Conservation (phyloP, 2,888 invertebrate species). For the Eupithecia centaureata region DNA sequence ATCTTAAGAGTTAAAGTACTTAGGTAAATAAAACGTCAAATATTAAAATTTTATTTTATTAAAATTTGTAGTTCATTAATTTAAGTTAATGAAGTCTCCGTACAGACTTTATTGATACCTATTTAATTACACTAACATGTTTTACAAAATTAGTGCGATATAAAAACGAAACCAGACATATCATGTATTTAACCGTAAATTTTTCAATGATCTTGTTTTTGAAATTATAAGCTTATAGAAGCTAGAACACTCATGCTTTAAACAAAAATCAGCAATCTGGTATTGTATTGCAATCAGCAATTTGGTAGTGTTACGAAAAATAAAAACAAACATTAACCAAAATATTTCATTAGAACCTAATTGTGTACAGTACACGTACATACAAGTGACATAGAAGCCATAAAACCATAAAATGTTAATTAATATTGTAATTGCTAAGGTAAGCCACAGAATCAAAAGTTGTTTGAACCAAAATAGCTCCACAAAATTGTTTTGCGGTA, state of each 20-base stretch:
- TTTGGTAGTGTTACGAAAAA: neutral
- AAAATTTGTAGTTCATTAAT: slow-evolving; percentile 70
- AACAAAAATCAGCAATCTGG: no score
- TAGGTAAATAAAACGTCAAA: slow-evolving; percentile 45
- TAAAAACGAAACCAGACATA: slow-evolving; percentile 20
- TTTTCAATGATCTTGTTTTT: no score
- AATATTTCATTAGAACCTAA: neutral
- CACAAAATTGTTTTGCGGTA: slow-evolving; percentile 13
- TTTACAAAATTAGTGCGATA: slow-evolving; percentile 53
- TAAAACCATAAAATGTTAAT: slow-evolving; percentile 1
- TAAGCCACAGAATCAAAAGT: slow-evolving; percentile 25
- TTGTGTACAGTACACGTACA: neutral
- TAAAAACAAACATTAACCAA: neutral
- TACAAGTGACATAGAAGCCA: neutral
- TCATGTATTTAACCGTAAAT: no score
- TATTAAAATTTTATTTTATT: slow-evolving; percentile 69
- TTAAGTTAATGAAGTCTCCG: slow-evolving; percentile 61
- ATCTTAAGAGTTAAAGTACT: neutral
- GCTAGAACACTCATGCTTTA: neutral
- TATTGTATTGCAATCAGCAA: no score
- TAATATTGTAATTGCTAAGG: slow-evolving; percentile 17
- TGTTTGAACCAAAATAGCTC: slow-evolving; percentile 18
- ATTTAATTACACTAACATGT: slow-evolving; percentile 57
- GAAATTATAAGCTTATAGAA: neutral
- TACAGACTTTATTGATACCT: slow-evolving; percentile 65